Evolutionary conservation across 2,797 vertebrate genomes (phyloP).

Genomic region (Sphaeramia orbicularis): DNA sequence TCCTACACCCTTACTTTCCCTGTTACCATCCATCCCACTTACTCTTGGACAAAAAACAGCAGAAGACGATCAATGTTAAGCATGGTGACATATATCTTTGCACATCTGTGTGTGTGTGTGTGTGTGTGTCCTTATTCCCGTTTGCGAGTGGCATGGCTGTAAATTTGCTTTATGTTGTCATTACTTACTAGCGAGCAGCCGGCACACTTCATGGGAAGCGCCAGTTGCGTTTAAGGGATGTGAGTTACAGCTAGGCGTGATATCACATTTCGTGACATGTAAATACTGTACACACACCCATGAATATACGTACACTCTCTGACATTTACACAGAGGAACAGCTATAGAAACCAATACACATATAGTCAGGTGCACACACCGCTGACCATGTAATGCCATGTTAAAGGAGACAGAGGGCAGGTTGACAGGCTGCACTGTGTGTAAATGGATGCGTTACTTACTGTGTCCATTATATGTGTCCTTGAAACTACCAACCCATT

Average conservation of each 20-base stretch:
- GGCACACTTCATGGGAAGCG: constrained; percentile 55
- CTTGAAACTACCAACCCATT: constrained; percentile 66
- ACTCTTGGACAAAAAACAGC: constrained; percentile 18
- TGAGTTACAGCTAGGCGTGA: constrained; percentile 67
- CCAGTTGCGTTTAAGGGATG: constrained; percentile 39
- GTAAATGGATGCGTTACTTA: constrained; percentile 68
- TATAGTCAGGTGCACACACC: constrained; percentile 16
- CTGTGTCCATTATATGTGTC: constrained; percentile 58
- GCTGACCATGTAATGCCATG: constrained; percentile 57
- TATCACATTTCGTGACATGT: constrained; percentile 58
- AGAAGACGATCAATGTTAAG: constrained; percentile 44
- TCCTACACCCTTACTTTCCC: not conserved
- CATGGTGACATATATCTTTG: constrained; percentile 53
- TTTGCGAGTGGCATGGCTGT: constrained; percentile 69
- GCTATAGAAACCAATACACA: not conserved
- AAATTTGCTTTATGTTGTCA: constrained; percentile 86
- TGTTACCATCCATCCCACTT: not conserved
- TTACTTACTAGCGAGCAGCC: constrained; percentile 79
- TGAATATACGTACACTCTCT: constrained; percentile 11
- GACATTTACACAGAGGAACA: constrained; percentile 31
- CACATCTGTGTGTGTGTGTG: constrained; percentile 10
- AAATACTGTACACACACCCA: constrained; percentile 26
- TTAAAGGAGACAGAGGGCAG: constrained; percentile 51
- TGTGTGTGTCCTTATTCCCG: constrained; percentile 15
- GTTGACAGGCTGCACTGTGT: constrained; percentile 52